Base-by-base conservation (phyloP, 2,888 invertebrate genomes). In the Dryocosmus kuriphilus region DNA sequence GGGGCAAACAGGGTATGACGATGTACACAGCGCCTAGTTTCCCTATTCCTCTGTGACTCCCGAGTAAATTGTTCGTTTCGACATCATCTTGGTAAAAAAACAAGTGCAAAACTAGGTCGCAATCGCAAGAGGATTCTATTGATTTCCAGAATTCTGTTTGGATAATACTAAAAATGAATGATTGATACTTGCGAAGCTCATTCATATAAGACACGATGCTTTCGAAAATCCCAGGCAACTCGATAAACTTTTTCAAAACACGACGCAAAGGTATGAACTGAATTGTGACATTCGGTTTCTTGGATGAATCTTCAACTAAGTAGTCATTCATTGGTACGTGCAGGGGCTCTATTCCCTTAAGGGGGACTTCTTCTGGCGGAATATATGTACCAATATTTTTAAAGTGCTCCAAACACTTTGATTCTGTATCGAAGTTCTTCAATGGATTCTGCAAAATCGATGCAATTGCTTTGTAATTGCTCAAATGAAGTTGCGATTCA, bases 11-110 rank as follows among this genome's bases (percentile, higher is more conserved):
- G n/a, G n/a, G n/a, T n/a, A n/a, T n/a, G n/a, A n/a, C n/a, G n/a
- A n/a, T n/a, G n/a, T n/a, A n/a, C n/a, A n/a, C n/a, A n/a, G n/a
- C n/a, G n/a, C n/a, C n/a, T 80, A 76, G 19, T 62, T 79, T 75
- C 24, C 71, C 77, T 24, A 77, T 76, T 1, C 79, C 78, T 74
- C 71, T 78, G 65, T 80, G 78, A 27, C 75, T 76, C 7, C 78
- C 78, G 27, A 79, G 38, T 16, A 78, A 73, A 71, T 84, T 83
- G 30, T 79, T 80, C 1, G 77, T 77, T 74, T 81, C 80, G 55
- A 62, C 76, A 75, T 81, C 81, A 77, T 83, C 81, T 46, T 73
- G 80, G 74, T 80, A 80, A 14, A 79, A 55, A 46, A 80, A 76
- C 14, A 81, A 30, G 5, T 82, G 81, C 14, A 82, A 35, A 30